Evolutionary conservation across 1,140 invertebrate genomes (phyloP), one percentile per base, ranked within the genome.

Genomic region (Mylabris phalerata): DNA sequence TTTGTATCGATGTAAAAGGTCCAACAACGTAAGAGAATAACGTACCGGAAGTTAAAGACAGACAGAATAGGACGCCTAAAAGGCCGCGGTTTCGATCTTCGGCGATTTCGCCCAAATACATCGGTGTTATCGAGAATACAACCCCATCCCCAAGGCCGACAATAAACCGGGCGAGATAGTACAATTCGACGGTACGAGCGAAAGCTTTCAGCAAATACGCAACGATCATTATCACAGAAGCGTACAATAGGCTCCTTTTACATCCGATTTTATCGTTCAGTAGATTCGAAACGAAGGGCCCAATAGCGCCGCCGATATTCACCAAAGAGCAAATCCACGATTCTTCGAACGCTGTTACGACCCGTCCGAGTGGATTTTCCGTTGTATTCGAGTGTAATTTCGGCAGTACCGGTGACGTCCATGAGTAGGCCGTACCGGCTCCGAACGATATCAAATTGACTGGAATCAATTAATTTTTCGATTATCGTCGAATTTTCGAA

Each of bases 311-410:
- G 7, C 91, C 91, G 9, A 94, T 65, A 0, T 88, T 82, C 52
- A 93, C 75, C 9, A 93, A 72, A 0, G 88, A 88, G 0, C 86
- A 87, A 57, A 94, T 87, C 89, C 89, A 93, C 0, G 90, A 86
- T 42, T 75, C 74, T 64, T 89, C 75, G 1, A 81, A 77, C 0
- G 61, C 11, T 0, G 75, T 77, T 2, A 82, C 55, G 3, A 50
- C 48, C 2, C 55, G 56, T 0, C 75, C 75, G n/a, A 72, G 50
- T 0, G 68, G 69, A 50, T 59, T 69, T 7, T 66, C 61, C 26
- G 59, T 67, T 6, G 61, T 59, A 4, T 65, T 48, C 13, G 44
- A 27, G 3, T 62, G 49, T 10, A 89, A 71, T 64, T 82, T 83
- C 0, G 80, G 75, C 2, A 82, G 74, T 1, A 84, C 73, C 0